Evolutionary conservation across 2,888 invertebrate genomes (phyloP).

Genomic region (Spisula solida): DNA sequence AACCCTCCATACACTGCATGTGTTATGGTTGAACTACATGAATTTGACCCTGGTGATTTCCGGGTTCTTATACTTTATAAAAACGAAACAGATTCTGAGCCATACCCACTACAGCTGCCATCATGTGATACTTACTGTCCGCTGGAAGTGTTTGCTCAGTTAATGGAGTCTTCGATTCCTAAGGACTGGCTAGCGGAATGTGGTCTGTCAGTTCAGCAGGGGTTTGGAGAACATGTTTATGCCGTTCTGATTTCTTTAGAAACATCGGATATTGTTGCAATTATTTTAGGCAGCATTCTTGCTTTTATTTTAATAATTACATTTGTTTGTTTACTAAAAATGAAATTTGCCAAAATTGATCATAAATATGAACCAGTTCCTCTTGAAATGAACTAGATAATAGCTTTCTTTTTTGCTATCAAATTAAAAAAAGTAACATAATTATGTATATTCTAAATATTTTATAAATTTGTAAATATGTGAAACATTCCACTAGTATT

Average conservation of each 20-base stretch:
- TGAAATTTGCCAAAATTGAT: slow-evolving; percentile 9
- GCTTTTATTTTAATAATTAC: slow-evolving; percentile 13
- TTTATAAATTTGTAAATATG: too few species aligned
- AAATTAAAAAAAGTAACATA: too few species aligned
- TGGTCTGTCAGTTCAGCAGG: background rate
- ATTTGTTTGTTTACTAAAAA: slow-evolving; percentile 25
- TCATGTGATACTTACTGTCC: slow-evolving; percentile 52
- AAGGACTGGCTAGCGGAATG: slow-evolving; percentile 35
- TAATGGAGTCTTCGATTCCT: slow-evolving; percentile 47
- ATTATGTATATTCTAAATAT: too few species aligned
- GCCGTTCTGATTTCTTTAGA: slow-evolving; percentile 4
- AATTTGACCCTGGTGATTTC: slow-evolving; percentile 39
- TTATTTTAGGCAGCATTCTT: slow-evolving; percentile 30
- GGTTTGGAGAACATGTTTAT: background rate
- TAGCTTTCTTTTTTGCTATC: background rate
- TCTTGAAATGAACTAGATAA: slow-evolving; percentile 41
- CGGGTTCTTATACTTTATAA: slow-evolving; percentile 63
- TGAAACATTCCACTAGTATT: too few species aligned
- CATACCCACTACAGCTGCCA: slow-evolving; percentile 45
- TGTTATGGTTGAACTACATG: slow-evolving; percentile 67
- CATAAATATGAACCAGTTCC: slow-evolving; percentile 55
- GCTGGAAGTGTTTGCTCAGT: slow-evolving; percentile 43
- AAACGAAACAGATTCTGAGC: slow-evolving; percentile 53
- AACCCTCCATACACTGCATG: slow-evolving; percentile 66
- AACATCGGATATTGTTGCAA: slow-evolving; percentile 27